phyloP scores from a whole-genome alignment of 2,888 invertebrate species.

The Chloromyia formosa region DNA sequence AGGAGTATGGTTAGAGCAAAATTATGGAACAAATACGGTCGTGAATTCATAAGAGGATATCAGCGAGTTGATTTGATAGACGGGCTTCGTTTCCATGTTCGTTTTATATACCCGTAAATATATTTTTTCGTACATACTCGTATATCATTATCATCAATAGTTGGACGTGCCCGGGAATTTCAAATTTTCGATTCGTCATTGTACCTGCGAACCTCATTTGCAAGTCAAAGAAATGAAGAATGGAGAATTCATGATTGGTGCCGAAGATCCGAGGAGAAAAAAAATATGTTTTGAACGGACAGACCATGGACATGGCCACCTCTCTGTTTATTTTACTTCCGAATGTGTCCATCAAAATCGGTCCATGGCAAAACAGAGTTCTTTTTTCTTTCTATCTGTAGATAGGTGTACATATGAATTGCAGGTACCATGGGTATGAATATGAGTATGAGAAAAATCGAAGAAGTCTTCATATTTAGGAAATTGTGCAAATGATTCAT shows the following conservation, averaged over 20 bases:
- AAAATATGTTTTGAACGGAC: conserved; percentile 21
- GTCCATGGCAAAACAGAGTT: conserved; percentile 36
- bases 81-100: conserved; percentile 3
- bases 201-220: conserved; percentile 42
- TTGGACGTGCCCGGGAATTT: conserved; percentile 23
- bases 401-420: no score
- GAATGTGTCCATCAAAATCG: conserved; percentile 44
- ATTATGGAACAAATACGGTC: conserved; percentile 37
- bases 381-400: no score
- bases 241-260: conserved; percentile 11
- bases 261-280: not conserved
- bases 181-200: conserved; percentile 40
- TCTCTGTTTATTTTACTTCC: conserved; percentile 44
- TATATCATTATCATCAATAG: conserved; percentile 7
- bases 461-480: conserved; percentile 14
- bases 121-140: not conserved
- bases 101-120: no score
- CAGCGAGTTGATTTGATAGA: conserved; percentile 27
- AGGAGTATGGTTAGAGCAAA: conserved; percentile 14
- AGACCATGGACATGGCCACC: conserved; percentile 39
- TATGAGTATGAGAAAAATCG: conserved; percentile 6
- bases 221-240: conserved; percentile 41
- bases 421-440: not conserved
- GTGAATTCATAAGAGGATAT: conserved; percentile 42
- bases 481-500: conserved; percentile 43